Evolutionary conservation across 1,140 invertebrate genomes (phyloP), one percentile per base, ranked within the genome.

Genomic region (Sycophaga agraensis): DNA sequence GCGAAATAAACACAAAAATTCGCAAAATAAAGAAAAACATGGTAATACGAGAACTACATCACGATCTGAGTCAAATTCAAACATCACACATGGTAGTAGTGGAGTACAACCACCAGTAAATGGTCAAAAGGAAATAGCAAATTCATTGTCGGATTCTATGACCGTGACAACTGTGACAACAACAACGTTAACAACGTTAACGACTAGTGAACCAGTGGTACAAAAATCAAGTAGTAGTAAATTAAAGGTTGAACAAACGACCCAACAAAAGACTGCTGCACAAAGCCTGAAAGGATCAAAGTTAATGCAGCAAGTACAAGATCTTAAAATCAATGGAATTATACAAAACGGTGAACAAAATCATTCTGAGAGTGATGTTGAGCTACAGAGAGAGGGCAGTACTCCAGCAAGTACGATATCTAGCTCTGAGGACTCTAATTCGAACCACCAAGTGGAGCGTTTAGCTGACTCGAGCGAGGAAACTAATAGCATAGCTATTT

Each of bases 1-100:
- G 35, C 70, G 79, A 1, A 81, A 80, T 50, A 81, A 81, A 63
- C 78, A 81, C 51, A 81, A 80, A 73, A 81, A 81, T 69, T 77
- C 70, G 40, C 78, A 80, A 59, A 81, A 81, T 43, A 81, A 80
- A 63, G 79, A 81, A 31, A 81, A 81, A 63, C 75, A 77, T 19
- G 70, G 74, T 43, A 69, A 42, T 24, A 63, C 73, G 46, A 68
- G 75, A 24, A 66, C 67, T 16, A 76, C 72, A 14, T 74, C 75
- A 37, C 71, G 74, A 28, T 77, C 78, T 9, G 77, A 80, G 60
- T 79, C 75, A 21, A 75, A 66, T 59, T 74, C 70, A 16, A 70
- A 66, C 14, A 72, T 69, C 19, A 66, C 61, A 50, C 24, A 45
- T 21, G 59, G 14, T 16, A 59, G 17, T 68, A 71, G 54, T 72